phyloP scores from a whole-genome alignment of 2,888 invertebrate species.

The Acleris emargana region DNA sequence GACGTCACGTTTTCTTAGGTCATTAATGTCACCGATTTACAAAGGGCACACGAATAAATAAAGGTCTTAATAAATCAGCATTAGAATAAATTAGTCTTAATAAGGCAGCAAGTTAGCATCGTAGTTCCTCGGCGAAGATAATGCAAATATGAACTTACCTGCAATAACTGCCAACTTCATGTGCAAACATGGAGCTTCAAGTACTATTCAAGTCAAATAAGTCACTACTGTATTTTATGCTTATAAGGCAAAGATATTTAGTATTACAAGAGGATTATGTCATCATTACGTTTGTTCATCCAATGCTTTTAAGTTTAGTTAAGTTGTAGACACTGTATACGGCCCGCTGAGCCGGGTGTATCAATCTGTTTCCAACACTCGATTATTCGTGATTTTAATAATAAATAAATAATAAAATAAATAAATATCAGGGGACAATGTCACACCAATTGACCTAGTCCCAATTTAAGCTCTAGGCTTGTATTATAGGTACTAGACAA shows the following conservation, averaged over 20 bases:
- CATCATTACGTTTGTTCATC: neutral
- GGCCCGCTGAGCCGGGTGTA: no score
- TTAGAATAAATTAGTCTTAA: neutral
- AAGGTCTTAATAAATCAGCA: neutral
- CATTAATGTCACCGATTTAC: neutral
- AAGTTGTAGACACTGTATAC: neutral
- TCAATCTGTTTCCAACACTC: no score
- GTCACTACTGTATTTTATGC: neutral
- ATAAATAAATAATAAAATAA: no score
- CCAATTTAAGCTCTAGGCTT: no score
- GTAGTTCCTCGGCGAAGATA: neutral
- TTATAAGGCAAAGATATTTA: conserved; percentile 3
- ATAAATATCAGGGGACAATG: no score
- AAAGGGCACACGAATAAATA: neutral
- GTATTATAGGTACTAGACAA: no score
- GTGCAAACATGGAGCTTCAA: conserved; percentile 12
- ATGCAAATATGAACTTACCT: neutral
- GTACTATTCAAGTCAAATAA: conserved; percentile 2
- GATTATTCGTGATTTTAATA: no score
- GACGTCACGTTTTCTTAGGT: no score
- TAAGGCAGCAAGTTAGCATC: neutral
- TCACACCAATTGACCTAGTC: no score
- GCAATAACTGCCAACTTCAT: neutral
- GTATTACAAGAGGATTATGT: neutral
- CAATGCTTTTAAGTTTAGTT: neutral